Conservation (phyloP, 2,797 vertebrate species). For the Myiothlypis coronata region DNA sequence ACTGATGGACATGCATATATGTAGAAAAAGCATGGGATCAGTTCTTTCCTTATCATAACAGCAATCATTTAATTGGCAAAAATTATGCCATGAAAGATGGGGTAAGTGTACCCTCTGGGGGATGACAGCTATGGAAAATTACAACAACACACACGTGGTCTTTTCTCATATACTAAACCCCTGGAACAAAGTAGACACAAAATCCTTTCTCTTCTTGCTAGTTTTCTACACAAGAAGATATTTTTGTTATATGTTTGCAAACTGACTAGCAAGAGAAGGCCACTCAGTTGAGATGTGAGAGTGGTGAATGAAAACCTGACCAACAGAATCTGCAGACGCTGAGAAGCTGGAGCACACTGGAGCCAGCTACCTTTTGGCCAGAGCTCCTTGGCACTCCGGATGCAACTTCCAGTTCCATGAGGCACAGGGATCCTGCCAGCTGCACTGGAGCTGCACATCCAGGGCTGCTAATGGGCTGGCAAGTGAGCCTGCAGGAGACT, state of each 20-base stretch:
- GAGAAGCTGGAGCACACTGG: not conserved
- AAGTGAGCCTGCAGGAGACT: not conserved
- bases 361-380: not conserved
- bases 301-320: not conserved
- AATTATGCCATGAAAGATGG: not conserved
- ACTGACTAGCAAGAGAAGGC: not conserved
- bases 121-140: not conserved
- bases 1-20: not conserved
- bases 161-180: not conserved
- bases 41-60: not conserved
- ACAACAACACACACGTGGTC: not conserved
- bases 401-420: not conserved
- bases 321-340: not conserved
- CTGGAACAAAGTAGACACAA: not conserved
- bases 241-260: not conserved
- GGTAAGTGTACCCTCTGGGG: not conserved
- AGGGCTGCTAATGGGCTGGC: not conserved
- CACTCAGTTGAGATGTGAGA: not conserved
- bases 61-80: not conserved
- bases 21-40: not conserved
- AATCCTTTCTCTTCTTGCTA: not conserved
- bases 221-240: not conserved
- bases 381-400: not conserved
- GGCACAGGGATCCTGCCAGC: not conserved
- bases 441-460: not conserved